phyloP scores from a whole-genome alignment of 2,888 invertebrate species.

The Diarsia mendica region DNA sequence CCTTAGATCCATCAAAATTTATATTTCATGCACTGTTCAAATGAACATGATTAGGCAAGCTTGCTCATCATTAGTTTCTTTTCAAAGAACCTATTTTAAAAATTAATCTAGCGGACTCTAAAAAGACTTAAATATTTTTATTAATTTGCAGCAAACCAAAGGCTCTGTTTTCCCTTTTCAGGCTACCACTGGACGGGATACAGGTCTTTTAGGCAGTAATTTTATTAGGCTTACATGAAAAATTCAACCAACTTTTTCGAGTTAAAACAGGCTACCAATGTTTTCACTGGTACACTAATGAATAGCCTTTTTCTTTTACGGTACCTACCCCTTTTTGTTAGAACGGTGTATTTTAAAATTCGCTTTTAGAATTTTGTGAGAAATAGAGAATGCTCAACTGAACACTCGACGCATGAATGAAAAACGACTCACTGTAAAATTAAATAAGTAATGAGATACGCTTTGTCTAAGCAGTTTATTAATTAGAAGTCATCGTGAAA shows the following conservation, averaged over 20 bases:
- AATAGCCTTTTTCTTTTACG: slow-evolving; percentile 65
- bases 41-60: neutral
- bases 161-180: slow-evolving; percentile 30
- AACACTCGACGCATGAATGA: slow-evolving; percentile 9
- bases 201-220: slow-evolving; percentile 59
- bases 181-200: slow-evolving; percentile 30
- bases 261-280: slow-evolving; percentile 61
- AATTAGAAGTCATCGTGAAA: neutral
- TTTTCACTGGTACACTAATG: slow-evolving; percentile 66
- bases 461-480: neutral
- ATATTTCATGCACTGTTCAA: neutral
- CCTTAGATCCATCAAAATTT: neutral
- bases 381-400: slow-evolving; percentile 4
- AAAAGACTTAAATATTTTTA: slow-evolving; percentile 5
- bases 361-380: slow-evolving; percentile 28
- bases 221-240: slow-evolving; percentile 62
- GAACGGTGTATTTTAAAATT: slow-evolving; percentile 38
- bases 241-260: slow-evolving; percentile 60
- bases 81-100: neutral
- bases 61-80: neutral
- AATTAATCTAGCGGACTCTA: neutral
- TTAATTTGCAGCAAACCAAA: slow-evolving; percentile 46
- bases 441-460: neutral
- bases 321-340: slow-evolving; percentile 39
- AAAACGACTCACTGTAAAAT: neutral